Conservation (phyloP, 2,888 invertebrate species). For the Lampropteryx suffumata region DNA sequence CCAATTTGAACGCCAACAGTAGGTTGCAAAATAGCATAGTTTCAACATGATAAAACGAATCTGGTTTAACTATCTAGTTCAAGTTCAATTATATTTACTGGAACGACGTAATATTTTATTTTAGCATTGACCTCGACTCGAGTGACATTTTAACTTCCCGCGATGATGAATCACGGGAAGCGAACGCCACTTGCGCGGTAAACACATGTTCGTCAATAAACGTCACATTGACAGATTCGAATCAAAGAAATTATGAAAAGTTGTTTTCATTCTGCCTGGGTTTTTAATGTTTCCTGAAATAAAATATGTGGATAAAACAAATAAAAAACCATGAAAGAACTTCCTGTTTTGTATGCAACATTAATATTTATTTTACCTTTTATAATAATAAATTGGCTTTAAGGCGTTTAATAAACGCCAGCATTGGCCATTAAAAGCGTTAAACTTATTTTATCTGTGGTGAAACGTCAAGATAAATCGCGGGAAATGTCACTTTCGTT, state of each 20-base stretch:
- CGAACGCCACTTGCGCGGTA: constrained; percentile 12
- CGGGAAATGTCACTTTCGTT: constrained; percentile 13
- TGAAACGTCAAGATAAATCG: constrained; percentile 11
- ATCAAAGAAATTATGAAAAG: constrained; percentile 9
- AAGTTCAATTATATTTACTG: too few relatives aligned
- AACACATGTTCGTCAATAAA: constrained; percentile 21
- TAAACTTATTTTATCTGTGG: constrained; percentile 11
- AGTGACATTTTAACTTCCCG: background rate
- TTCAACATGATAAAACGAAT: too few relatives aligned
- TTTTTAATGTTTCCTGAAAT: constrained; percentile 11
- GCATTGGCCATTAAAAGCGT: constrained; percentile 1
- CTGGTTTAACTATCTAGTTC: too few relatives aligned
- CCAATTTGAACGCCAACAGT: too few relatives aligned
- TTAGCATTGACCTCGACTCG: background rate
- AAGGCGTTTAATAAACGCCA: background rate
- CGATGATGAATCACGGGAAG: constrained; percentile 15
- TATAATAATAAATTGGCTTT: constrained; percentile 8
- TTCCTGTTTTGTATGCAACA: background rate
- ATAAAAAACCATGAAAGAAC: background rate
- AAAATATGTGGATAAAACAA: background rate
- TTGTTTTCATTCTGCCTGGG: background rate
- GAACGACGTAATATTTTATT: background rate
- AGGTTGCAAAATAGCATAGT: too few relatives aligned
- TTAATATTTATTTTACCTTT: constrained; percentile 1
- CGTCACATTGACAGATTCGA: constrained; percentile 18